Evolutionary conservation across 2,797 vertebrate species (phyloP), one percentile per base, ranked within the genome.

Genomic region (Aldrovandia affinis): DNA sequence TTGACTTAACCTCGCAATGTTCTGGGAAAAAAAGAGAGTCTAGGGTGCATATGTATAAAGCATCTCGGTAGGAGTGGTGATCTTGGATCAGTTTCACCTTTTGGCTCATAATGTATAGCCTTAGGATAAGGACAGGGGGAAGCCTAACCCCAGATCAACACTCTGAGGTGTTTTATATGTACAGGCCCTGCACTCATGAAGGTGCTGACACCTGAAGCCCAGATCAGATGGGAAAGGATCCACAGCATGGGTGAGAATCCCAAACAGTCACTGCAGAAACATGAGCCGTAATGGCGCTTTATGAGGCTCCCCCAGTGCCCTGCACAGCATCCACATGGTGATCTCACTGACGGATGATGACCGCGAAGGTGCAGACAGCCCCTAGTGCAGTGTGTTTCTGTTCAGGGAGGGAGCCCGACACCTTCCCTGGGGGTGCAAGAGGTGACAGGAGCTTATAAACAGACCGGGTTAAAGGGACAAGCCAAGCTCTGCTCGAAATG

Each of bases 401-500:
- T 44, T 52, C 42, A 14, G 25, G 15, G 54, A 28, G 33, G 59
- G 42, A 47, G 2, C 33, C n/a, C 9, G 12, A 63, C 59, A 50
- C 36, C 15, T 14, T 47, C 22, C 39, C 20, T 14, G n/a, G 59
- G 18, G 30, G 39, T 44, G 33, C 5, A 63, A 80, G 52, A 54
- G 12, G 28, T 20, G 50, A 80, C 30, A 54, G 78, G n/a, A 5
- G 30, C 9, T 54, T 79, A 79, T 52, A 54, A n/a, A 79, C 42
- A 50, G 14, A 50, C 47, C 30, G 3, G 28, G 25, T 30, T 22
- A 73, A 68, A 78, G 52, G n/a, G 14, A 55, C 78, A 30, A n/a
- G 78, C 78, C n/a, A n/a, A 79, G 44, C 78, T 80, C 28, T 80
- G 78, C 47, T 77, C n/a, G 59, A 14, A 44, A 68, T 44, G n/a